Evolutionary conservation across 2,888 invertebrate genomes (phyloP).

Genomic region (Nephrotoma guestfalica): DNA sequence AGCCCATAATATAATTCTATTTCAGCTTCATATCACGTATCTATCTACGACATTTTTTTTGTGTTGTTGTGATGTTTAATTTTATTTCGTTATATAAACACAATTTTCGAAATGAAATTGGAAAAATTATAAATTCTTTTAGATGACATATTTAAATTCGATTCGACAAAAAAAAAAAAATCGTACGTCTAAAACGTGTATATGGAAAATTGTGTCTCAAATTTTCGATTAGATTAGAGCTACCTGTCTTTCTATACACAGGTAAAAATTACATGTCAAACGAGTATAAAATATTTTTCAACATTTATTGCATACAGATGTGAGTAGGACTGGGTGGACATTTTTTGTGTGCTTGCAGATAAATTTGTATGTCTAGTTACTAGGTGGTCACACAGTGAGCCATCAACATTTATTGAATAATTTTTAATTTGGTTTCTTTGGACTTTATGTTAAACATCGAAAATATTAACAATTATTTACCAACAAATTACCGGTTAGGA

Average conservation of each 20-base stretch:
- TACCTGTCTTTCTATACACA: not conserved
- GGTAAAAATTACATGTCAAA: not conserved
- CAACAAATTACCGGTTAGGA: too few species aligned
- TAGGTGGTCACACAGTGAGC: too few species aligned
- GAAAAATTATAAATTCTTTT: not conserved
- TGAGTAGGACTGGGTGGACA: too few species aligned
- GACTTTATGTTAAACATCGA: too few species aligned
- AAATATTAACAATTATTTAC: too few species aligned
- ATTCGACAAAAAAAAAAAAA: not conserved
- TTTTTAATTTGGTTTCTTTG: too few species aligned
- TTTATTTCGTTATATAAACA: not conserved
- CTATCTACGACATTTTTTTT: not conserved
- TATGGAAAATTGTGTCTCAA: not conserved
- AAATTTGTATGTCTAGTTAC: too few species aligned
- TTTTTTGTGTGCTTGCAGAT: too few species aligned
- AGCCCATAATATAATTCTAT: not conserved
- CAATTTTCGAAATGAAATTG: not conserved
- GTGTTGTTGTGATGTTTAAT: not conserved
- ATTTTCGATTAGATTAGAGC: not conserved
- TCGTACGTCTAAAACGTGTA: not conserved
- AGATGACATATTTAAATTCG: not conserved
- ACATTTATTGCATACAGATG: too few species aligned
- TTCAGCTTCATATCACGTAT: not conserved
- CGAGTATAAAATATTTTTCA: too few species aligned
- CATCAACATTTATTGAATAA: too few species aligned